Base-by-base conservation (phyloP, 2,113 vertebrate genomes). In the Scomber colias region DNA sequence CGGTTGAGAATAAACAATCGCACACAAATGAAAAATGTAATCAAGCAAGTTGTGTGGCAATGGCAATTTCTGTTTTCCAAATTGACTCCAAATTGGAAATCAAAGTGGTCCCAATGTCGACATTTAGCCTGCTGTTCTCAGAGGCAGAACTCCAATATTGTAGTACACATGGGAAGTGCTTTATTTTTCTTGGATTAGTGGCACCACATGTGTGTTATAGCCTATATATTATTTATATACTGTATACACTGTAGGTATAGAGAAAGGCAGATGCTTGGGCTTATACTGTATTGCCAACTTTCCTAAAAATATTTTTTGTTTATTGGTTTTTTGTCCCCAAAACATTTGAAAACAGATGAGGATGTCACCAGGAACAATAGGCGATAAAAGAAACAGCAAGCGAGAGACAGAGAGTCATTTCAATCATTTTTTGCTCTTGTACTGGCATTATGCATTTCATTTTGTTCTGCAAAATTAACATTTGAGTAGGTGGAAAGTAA, bases 51-150 rank as follows among this genome's bases (percentile, higher is more conserved):
- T 91, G 35, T 85, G 68, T 56, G n/a, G 87, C 77, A 90, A 62
- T 71, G 60, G 77, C 49, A 86, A 85, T 91, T 83, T 91, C 31
- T 62, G 56, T 75, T 84, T 82, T 86, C 75, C 67, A 91, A 86
- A 85, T 85, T 88, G 61, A 49, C 60, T 80, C 57, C 68, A 87
- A 84, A 89, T 90, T 85, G 70, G 54, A 90, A 90, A 86, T 84
- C 66, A 85, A 87, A 86, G 60, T 5, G 51, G 59, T 73, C 78
- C 46, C 72, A 63, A 44, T 67, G 64, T 65, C 56, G 82, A 71
- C 63, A 79, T 80, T 85, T 80, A 68, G 30, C 59, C 53, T 66
- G 60, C 40, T 82, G 64, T 65, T 65, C 64, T 84, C 48, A 54
- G 49, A 62, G 60, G 68, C 64, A 83, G 51, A 60, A 68, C 12